These are phyloP conservation scores for Coelinius sp. DNA, from an alignment of 2,888 invertebrate genomes.

Conservation along the genomic window DNA sequence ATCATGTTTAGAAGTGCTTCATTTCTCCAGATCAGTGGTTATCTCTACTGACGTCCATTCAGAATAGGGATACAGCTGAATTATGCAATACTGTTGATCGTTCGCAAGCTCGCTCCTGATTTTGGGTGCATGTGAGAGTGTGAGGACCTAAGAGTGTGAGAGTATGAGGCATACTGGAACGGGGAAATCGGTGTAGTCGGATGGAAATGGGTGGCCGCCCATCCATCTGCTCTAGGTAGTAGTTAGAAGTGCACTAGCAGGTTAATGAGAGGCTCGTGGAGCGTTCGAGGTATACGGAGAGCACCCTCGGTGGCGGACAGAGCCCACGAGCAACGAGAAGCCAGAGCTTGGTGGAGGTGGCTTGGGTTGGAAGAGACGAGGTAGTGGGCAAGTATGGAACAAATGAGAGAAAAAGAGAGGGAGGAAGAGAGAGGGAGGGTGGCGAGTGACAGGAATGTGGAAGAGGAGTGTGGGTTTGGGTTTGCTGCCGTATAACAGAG, in stretches of 20 bases:
- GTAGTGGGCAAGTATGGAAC: background rate
- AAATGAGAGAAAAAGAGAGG: conserved; percentile 16
- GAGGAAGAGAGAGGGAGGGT: conserved; percentile 23
- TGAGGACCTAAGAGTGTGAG: background rate
- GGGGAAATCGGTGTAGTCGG: background rate
- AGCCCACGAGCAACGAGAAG: background rate
- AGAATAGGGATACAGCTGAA: too few species aligned
- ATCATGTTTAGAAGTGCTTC: too few species aligned
- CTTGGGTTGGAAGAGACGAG: too few species aligned
- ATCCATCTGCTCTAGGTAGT: conserved; percentile 37
- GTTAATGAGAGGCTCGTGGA: conserved; percentile 70
- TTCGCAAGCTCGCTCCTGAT: too few species aligned
- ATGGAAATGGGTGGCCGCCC: background rate
- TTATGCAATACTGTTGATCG: too few species aligned
- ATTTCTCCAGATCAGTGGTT: too few species aligned
- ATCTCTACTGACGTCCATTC: too few species aligned
- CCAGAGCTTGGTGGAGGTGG: conserved; percentile 4
- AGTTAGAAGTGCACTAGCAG: conserved; percentile 65
- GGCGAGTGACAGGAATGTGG: conserved; percentile 13
- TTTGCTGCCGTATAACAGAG: conserved; percentile 45
- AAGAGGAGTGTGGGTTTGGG: conserved; percentile 9
- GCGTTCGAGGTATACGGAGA: conserved; percentile 34
- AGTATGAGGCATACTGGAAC: background rate
- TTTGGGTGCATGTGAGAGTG: background rate
- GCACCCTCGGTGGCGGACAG: conserved; percentile 25